Percentiles rank a stretch among this genome's conserved stretches.
These are phyloP conservation scores for Cynodonichthys magdalenae DNA, from an alignment of 2,797 vertebrate species.

Conservation along the genomic window DNA sequence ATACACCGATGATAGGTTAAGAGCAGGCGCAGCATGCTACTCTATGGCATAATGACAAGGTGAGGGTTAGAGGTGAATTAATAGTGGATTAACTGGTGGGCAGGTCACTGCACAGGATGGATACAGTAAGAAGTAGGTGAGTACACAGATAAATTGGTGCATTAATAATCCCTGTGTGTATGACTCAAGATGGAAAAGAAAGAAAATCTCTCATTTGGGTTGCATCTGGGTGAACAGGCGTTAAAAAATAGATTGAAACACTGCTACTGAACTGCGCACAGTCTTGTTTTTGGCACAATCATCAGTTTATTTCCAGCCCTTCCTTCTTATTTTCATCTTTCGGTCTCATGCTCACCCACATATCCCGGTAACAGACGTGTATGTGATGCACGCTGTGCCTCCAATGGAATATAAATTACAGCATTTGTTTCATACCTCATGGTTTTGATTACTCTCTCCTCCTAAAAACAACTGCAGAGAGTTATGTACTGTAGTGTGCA, in stretches of 20 bases:
- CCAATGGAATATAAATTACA: conserved; percentile 61
- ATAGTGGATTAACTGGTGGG: conserved; percentile 47
- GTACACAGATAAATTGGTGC: conserved; percentile 9
- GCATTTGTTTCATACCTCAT: conserved; percentile 46
- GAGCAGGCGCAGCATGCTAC: conserved; percentile 37
- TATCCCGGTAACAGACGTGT: conserved; percentile 62
- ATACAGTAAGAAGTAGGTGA: conserved; percentile 24
- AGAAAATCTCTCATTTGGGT: conserved; percentile 25
- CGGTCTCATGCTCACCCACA: conserved; percentile 21
- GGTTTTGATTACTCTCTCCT: conserved; percentile 35
- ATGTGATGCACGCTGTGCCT: conserved; percentile 28
- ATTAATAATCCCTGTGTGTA: conserved; percentile 42
- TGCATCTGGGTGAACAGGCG: conserved; percentile 24
- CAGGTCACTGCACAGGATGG: conserved; percentile 15
- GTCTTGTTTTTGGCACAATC: conserved; percentile 37
- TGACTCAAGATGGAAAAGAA: conserved; percentile 30
- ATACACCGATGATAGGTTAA: conserved; percentile 28
- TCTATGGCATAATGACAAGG: conserved; percentile 58
- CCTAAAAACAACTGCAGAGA: conserved; percentile 30
- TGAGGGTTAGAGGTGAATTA: conserved; percentile 58
- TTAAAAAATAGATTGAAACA: conserved; percentile 60
- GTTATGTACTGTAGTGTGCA: background rate
- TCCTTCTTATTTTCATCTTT: conserved; percentile 39
- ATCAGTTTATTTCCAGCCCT: conserved; percentile 36
- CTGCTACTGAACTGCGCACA: conserved; percentile 27